A percentile compares a stretch with the other conserved stretches of the same genome.
phyloP scores from a whole-genome alignment of 2,888 invertebrate genomes.

The Antheraea yamamai region DNA sequence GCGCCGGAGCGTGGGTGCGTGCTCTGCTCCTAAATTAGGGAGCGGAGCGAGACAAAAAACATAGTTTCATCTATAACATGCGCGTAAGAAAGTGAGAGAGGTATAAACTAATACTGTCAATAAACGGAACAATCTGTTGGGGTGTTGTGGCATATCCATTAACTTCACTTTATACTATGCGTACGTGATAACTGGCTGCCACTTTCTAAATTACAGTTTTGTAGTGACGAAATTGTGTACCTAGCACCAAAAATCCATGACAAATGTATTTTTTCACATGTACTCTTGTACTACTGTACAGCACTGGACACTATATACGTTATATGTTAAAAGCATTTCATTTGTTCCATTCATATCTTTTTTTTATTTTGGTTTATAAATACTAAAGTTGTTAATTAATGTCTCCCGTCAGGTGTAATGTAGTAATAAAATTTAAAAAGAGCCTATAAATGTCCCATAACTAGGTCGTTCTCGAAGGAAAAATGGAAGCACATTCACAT shows the following conservation, averaged over 20 bases:
- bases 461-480: not conserved
- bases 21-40: constrained; percentile 76
- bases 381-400: not conserved
- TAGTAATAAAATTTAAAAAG: not conserved
- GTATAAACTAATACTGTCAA: constrained; percentile 64
- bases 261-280: not conserved
- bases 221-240: constrained; percentile 35
- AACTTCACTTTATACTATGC: constrained; percentile 47
- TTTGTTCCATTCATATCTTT: not conserved
- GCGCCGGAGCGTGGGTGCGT: constrained; percentile 74
- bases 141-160: constrained; percentile 66
- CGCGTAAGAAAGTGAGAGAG: constrained; percentile 57
- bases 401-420: too few relatives aligned
- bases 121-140: constrained; percentile 60
- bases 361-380: too few relatives aligned
- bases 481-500: not conserved
- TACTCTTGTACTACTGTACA: too few relatives aligned
- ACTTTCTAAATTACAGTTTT: constrained; percentile 64
- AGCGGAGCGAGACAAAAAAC: constrained; percentile 71
- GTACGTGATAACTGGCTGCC: constrained; percentile 58
- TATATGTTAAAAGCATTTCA: not conserved
- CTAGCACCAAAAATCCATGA: not conserved
- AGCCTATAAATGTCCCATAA: not conserved
- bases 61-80: constrained; percentile 48
- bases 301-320: not conserved